Percentiles rank a stretch among this genome's conserved stretches.
Conservation (phyloP, 2,888 invertebrate genomes). For the Himalopsyche tibetana region DNA sequence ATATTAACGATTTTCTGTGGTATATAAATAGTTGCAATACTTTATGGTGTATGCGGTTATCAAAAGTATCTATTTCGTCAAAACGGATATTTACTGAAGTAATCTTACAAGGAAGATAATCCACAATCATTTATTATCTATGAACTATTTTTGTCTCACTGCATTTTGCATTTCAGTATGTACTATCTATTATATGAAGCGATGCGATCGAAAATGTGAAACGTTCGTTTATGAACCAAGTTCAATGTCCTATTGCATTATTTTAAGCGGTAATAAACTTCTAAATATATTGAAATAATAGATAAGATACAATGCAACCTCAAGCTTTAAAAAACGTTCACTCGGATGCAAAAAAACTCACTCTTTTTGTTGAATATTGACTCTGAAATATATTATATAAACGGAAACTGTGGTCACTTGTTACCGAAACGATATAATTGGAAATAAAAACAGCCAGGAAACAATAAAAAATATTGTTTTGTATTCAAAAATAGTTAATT, state of each 20-base stretch:
- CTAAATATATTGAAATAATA: background rate
- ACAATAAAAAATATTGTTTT: too few relatives aligned
- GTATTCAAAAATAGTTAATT: too few relatives aligned
- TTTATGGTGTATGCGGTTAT: too few relatives aligned
- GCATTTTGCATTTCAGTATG: background rate
- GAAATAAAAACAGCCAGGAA: too few relatives aligned
- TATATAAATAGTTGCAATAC: too few relatives aligned
- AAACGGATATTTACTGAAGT: too few relatives aligned
- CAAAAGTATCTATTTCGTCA: too few relatives aligned
- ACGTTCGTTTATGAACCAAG: background rate
- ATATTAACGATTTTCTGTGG: too few relatives aligned
- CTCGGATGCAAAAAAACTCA: background rate
- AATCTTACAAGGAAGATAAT: too few relatives aligned
- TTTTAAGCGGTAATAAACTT: background rate
- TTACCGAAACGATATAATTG: background rate
- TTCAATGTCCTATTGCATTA: slow-evolving; percentile 17
- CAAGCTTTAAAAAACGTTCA: background rate
- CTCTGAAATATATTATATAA: slow-evolving; percentile 10
- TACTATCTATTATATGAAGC: background rate
- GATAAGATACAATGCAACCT: background rate
- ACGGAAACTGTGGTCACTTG: background rate
- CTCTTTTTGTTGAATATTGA: background rate
- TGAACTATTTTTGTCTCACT: too few relatives aligned
- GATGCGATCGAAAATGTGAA: background rate
- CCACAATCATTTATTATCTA: too few relatives aligned